Percentiles rank a stretch among this genome's conserved stretches.
Conservation (phyloP, 2,797 vertebrate genomes). For the Xenops minutus region DNA sequence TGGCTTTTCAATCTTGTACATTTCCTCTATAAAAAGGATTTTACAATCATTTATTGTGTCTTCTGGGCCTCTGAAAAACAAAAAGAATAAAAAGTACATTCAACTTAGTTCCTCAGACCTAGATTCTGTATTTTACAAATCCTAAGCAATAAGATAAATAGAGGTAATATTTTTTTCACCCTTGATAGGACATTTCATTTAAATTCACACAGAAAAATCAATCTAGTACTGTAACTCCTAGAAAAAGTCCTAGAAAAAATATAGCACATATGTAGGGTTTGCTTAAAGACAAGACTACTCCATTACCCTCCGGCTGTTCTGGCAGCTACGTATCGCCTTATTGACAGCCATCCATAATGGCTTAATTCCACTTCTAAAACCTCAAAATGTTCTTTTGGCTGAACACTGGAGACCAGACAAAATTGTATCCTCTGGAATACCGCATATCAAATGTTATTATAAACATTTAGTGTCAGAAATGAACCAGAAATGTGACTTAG, state of each 20-base stretch:
- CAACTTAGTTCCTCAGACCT: background rate
- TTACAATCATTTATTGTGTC: conserved; percentile 93
- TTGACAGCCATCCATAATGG: background rate
- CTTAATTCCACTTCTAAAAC: background rate
- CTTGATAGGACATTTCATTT: background rate
- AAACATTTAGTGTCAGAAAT: background rate
- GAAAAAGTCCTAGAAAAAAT: no score
- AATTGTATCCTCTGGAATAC: background rate
- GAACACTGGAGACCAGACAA: background rate
- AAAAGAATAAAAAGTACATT: conserved; percentile 50
- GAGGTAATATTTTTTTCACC: background rate
- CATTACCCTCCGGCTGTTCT: background rate
- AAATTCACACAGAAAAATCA: background rate
- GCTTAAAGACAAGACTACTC: background rate
- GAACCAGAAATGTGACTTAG: background rate
- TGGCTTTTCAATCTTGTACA: conserved; percentile 94
- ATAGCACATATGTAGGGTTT: background rate
- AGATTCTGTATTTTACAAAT: background rate
- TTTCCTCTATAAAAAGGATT: conserved; percentile 92
- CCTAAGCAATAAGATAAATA: background rate
- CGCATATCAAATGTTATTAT: background rate
- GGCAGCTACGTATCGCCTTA: background rate
- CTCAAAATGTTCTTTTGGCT: background rate
- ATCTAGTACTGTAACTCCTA: background rate
- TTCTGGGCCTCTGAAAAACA: conserved; percentile 84